phyloP scores from a whole-genome alignment of 1,140 invertebrate species.

The Halyomorpha halys region DNA sequence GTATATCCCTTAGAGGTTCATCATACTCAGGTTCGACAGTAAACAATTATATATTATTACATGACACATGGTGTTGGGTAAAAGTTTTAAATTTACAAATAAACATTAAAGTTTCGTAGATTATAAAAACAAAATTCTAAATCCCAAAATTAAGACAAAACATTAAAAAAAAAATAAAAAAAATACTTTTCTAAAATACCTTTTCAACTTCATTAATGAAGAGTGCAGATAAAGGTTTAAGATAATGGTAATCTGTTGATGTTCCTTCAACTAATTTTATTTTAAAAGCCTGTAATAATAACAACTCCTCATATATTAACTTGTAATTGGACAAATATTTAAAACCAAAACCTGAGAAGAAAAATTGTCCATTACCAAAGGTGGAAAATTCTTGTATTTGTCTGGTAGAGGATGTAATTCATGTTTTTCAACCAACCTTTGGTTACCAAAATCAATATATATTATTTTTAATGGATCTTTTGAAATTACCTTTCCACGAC shows the following conservation, averaged over 20 bases:
- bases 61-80: too few relatives aligned
- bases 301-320: too few relatives aligned
- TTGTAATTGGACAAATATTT: not conserved
- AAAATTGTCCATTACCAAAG: constrained; percentile 11
- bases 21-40: too few relatives aligned
- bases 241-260: not conserved
- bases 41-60: too few relatives aligned
- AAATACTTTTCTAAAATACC: not conserved
- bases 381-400: not conserved
- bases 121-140: too few relatives aligned
- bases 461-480: not conserved
- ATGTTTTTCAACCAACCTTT: not conserved
- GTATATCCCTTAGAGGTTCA: too few relatives aligned
- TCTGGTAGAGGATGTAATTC: constrained; percentile 16
- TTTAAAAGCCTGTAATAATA: constrained; percentile 14
- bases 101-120: too few relatives aligned
- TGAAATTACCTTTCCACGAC: constrained; percentile 2
- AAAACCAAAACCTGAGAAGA: not conserved
- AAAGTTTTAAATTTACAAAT: too few relatives aligned
- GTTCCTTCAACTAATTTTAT: constrained; percentile 18
- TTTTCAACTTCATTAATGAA: constrained; percentile 6
- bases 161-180: not conserved
- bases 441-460: constrained; percentile 18
- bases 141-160: too few relatives aligned
- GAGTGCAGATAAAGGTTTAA: not conserved